A percentile compares a stretch with the other conserved stretches of the same genome.
These are phyloP conservation scores for Gibbula magus DNA, from an alignment of 2,888 invertebrate species.

Conservation along the genomic window DNA sequence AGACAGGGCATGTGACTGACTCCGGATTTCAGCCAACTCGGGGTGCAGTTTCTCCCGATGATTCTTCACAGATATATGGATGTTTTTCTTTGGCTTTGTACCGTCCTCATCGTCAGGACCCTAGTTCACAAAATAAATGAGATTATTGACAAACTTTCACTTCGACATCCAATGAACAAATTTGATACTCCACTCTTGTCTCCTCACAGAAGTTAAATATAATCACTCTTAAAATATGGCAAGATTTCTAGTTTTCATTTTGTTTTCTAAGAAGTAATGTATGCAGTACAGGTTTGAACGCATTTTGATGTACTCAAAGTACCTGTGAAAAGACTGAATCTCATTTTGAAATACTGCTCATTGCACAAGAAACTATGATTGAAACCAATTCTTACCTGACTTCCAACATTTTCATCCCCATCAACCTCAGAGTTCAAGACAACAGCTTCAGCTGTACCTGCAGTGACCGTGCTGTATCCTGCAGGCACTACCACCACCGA, in stretches of 20 bases:
- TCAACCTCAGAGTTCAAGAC: neutral
- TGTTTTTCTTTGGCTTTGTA: constrained; percentile 28
- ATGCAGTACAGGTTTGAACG: too few relatives aligned
- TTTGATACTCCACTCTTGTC: neutral
- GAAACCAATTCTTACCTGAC: neutral
- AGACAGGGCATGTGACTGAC: constrained; percentile 61
- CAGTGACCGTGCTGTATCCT: neutral
- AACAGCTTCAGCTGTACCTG: constrained; percentile 4
- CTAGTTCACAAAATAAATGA: neutral
- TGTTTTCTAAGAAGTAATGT: too few relatives aligned
- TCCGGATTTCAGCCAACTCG: constrained; percentile 66
- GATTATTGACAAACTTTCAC: too few relatives aligned
- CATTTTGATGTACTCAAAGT: too few relatives aligned
- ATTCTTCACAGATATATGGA: constrained; percentile 35
- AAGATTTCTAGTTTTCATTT: too few relatives aligned
- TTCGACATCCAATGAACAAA: too few relatives aligned
- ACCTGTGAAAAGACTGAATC: too few relatives aligned
- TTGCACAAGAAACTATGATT: too few relatives aligned
- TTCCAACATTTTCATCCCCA: neutral
- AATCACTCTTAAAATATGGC: neutral
- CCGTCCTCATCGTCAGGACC: constrained; percentile 11
- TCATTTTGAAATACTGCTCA: neutral
- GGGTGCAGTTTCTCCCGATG: constrained; percentile 63
- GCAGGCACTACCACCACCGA: neutral
- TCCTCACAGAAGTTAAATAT: neutral